Base-by-base conservation (phyloP, 2,797 vertebrate genomes). In the Cyprinella venusta region DNA sequence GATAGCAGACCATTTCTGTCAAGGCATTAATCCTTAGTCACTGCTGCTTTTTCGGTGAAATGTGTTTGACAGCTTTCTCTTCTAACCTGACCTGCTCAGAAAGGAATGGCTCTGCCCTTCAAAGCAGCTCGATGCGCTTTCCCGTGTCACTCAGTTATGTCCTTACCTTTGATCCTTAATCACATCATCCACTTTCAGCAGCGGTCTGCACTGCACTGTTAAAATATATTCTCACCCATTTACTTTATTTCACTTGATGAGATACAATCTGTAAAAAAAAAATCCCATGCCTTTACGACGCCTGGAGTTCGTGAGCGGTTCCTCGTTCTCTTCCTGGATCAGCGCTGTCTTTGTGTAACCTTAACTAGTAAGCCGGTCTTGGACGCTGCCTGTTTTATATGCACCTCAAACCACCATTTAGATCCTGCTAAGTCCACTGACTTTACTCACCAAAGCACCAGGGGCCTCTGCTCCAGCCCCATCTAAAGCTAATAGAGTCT, bases 401-500 rank as follows among this genome's bases (percentile, higher is more conserved):
- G 91, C 94, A 93, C 76, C 74, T 2, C 88, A 70, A 79, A 71
- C 87, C 88, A 80, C 85, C 50, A 85, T 80, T 87, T 69, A 90
- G 92, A 94, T 93, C 93, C 89, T 3, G 79, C 80, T 93, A 95
- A 95, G 92, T 92, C 94, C 92, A 40, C 88, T 84, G 93, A 93
- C 90, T 94, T 94, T 93, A 92, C 89, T 85, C 91, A 90, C 89
- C 92, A 91, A 94, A 88, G 69, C 82, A 74, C 71, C 40, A 85
- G 90, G 88, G 92, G 89, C 61, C 88, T 88, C 88, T 69, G 84
- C 89, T 82, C 48, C 90, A 84, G 90, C 90, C 87, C 83, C 88
- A 88, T 81, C 88, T 90, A 89, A 94, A 93, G 93, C 92, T 93
- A 94, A 93, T 90, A 91, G 88, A 88, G 93, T 94, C 93, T 93